These are phyloP conservation scores for Iselma pallidipennis DNA, from an alignment of 2,888 invertebrate species.

Conservation along the genomic window DNA sequence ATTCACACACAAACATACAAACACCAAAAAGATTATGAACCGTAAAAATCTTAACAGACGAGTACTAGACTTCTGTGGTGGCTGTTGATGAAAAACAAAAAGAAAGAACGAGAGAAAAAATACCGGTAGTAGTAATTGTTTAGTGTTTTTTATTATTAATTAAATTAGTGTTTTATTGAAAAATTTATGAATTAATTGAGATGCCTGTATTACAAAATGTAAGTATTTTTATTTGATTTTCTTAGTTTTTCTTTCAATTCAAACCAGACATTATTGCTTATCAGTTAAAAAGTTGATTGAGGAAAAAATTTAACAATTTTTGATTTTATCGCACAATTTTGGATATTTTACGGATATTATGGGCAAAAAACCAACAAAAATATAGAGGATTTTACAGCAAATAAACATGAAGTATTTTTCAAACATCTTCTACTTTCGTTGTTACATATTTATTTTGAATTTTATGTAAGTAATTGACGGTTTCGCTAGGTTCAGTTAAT, in stretches of 20 bases:
- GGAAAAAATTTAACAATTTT: too few relatives aligned
- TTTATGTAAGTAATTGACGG: conserved; percentile 30
- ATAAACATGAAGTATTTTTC: conserved; percentile 29
- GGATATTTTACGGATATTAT: background rate
- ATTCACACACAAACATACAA: background rate
- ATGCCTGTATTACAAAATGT: background rate
- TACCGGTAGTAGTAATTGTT: too few relatives aligned
- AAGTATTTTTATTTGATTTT: background rate
- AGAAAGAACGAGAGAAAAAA: too few relatives aligned
- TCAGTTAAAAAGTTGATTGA: too few relatives aligned
- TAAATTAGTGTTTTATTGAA: too few relatives aligned
- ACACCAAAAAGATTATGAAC: conserved; percentile 1
- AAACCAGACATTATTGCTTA: too few relatives aligned
- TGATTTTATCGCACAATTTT: background rate
- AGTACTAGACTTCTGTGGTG: background rate
- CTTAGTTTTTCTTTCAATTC: too few relatives aligned
- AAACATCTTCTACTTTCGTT: conserved; percentile 31
- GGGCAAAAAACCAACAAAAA: too few relatives aligned
- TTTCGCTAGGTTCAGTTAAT: conserved; percentile 28
- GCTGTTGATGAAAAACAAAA: too few relatives aligned
- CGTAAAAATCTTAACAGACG: background rate
- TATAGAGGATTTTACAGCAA: conserved; percentile 13
- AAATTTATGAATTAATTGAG: background rate
- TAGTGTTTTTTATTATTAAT: too few relatives aligned
- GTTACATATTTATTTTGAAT: conserved; percentile 30